Evolutionary conservation across 2,797 vertebrate genomes (phyloP).

Genomic region (Muraenolepis orangiensis): DNA sequence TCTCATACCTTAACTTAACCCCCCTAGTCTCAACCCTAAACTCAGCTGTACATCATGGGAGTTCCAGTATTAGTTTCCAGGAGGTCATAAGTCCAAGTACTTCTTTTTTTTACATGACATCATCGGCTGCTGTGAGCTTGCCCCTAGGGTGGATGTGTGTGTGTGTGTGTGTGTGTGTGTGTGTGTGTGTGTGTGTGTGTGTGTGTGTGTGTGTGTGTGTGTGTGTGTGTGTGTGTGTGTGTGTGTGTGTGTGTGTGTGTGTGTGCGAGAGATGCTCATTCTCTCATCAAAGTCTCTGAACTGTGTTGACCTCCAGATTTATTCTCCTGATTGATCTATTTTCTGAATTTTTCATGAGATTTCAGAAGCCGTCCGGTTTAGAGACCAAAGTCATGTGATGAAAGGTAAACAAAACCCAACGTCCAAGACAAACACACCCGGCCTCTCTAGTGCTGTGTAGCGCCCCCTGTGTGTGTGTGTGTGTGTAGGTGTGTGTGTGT

Average conservation of each 20-base stretch:
- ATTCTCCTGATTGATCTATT: not conserved
- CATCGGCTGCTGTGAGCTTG: not conserved
- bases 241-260: not conserved
- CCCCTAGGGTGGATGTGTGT: not conserved
- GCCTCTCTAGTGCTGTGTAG: conserved; percentile 14
- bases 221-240: not conserved
- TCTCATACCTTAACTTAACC: no score
- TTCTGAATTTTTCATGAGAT: conserved; percentile 34
- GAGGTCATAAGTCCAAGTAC: not conserved
- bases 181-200: no score
- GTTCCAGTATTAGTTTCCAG: conserved; percentile 15
- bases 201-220: no score
- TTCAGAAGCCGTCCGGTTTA: conserved; percentile 34
- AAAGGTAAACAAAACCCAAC: conserved; percentile 28
- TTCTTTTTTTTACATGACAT: conserved; percentile 21
- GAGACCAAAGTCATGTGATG: conserved; percentile 36
- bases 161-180: no score
- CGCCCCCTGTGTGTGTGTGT: conserved; percentile 28
- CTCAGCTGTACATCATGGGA: not conserved
- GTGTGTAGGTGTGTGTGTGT: not conserved
- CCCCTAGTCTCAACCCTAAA: not conserved
- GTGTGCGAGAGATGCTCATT: not conserved
- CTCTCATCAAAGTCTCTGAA: conserved; percentile 29
- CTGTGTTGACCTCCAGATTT: conserved; percentile 28
- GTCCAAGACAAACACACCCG: conserved; percentile 46